Evolutionary conservation across 2,113 vertebrate species (phyloP).

Genomic region (Microcebus tavaratra): DNA sequence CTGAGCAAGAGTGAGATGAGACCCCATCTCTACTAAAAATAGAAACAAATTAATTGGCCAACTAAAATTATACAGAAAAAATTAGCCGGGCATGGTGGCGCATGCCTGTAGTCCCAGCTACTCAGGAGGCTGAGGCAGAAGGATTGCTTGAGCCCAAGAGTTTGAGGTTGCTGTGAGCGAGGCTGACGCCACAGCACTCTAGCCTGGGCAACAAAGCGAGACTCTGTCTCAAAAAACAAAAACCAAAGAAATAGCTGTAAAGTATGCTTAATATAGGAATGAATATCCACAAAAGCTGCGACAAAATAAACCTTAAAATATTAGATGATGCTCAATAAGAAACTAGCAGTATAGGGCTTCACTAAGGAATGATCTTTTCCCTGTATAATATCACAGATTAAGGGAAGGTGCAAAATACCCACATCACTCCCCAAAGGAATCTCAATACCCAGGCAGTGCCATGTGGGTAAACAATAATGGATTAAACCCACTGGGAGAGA

Average conservation of each 20-base stretch:
- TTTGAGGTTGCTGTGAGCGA: no score
- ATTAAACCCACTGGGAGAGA: neutral
- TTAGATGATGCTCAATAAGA: neutral
- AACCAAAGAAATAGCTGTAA: neutral
- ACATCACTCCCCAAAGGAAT: neutral
- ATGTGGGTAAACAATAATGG: neutral
- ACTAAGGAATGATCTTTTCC: neutral
- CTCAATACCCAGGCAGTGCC: neutral
- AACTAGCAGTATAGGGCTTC: neutral
- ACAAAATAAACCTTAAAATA: constrained; percentile 9
- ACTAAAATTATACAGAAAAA: no score
- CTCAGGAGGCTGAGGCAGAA: no score
- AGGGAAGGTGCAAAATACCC: neutral
- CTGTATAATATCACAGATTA: neutral
- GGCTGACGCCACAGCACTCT: no score
- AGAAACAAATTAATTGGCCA: no score
- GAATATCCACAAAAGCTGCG: neutral
- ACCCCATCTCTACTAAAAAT: no score
- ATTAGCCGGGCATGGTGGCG: no score
- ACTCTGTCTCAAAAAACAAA: neutral
- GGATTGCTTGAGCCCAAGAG: no score
- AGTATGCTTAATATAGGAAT: neutral
- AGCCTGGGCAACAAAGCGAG: no score
- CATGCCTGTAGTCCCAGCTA: no score
- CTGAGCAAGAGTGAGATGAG: no score